Evolutionary conservation across 2,113 vertebrate species (phyloP).

Genomic region (Cyanistes caeruleus): DNA sequence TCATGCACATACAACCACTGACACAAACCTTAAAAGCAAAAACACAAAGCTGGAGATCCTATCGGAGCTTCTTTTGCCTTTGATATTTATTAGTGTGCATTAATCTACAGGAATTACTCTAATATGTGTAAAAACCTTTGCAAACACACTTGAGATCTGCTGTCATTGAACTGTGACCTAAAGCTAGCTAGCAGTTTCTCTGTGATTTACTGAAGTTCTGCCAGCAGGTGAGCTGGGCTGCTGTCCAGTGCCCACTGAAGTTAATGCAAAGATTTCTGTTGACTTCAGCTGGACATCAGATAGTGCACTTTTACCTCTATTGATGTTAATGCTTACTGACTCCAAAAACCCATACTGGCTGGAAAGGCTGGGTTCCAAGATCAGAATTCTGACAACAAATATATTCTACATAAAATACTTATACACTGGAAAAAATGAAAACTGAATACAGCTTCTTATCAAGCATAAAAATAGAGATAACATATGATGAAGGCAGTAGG

Average conservation of each 20-base stretch:
- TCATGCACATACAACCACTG: not conserved
- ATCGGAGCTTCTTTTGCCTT: not conserved
- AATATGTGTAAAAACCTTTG: not conserved
- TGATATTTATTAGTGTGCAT: not conserved
- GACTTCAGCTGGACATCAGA: not conserved
- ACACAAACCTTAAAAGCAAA: not conserved
- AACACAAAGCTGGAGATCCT: not conserved
- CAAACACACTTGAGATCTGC: not conserved
- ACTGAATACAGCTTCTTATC: not conserved
- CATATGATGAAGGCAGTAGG: not conserved
- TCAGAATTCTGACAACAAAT: not conserved
- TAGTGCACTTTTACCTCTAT: not conserved
- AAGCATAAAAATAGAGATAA: not conserved
- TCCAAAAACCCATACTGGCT: not conserved
- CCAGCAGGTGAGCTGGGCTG: not conserved
- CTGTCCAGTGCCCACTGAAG: not conserved
- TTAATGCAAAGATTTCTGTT: not conserved
- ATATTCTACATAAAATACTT: not conserved
- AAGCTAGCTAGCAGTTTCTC: not conserved
- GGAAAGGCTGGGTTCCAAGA: not conserved
- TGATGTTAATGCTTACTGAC: not conserved
- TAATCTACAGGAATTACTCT: not conserved
- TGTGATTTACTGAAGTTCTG: not conserved
- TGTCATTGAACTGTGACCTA: not conserved
- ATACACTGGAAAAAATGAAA: not conserved